Base-by-base conservation (phyloP, 2,888 invertebrate genomes). In the Protophormia terraenovae region DNA sequence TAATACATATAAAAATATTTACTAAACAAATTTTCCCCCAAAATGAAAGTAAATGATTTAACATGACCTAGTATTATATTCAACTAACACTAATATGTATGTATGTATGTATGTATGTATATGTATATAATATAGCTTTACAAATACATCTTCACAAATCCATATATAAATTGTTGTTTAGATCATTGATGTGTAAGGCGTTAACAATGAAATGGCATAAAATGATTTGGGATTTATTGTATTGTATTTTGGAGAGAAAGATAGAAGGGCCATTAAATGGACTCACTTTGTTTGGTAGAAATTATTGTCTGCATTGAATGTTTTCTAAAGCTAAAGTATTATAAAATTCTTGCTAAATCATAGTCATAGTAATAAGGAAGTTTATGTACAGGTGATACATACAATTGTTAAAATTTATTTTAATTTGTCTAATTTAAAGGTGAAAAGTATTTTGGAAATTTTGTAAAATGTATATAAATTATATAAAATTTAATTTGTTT, bases 31-130 rank as follows among this genome's bases (percentile, higher is more conserved):
- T 29, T 55, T 35, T 3, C 27, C 14, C 14, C 6, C 12, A 19
- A 58, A 47, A 29, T 35, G 14, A 10, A 62, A 12, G 60, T 62
- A 73, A 75, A 73, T 73, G 22, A 45, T 60, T 22, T 24, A 50
- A 35, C 73, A 50, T 35, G 32, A 47, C 3, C 7, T 27, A n/a
- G 27, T 35, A n/a, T 64, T 27, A 24, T 16, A 32, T 22, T 32
- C 12, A 47, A 62, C 12, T 16, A n/a, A 55, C 16, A 71, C 10
- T 2, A 14, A 41, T 3, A 50, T 19, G 2, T 0, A 12, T 7
- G n/a, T n/a, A n/a, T n/a, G n/a, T n/a, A n/a, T n/a, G n/a, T n/a
- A n/a, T n/a, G n/a, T n/a, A n/a, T n/a, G n/a, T n/a, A n/a, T n/a
- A n/a, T n/a, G n/a, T n/a, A n/a, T n/a, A n/a, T n/a, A n/a, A n/a